Base-by-base conservation (phyloP, 2,888 invertebrate species). In the Drosophila hamatofila region DNA sequence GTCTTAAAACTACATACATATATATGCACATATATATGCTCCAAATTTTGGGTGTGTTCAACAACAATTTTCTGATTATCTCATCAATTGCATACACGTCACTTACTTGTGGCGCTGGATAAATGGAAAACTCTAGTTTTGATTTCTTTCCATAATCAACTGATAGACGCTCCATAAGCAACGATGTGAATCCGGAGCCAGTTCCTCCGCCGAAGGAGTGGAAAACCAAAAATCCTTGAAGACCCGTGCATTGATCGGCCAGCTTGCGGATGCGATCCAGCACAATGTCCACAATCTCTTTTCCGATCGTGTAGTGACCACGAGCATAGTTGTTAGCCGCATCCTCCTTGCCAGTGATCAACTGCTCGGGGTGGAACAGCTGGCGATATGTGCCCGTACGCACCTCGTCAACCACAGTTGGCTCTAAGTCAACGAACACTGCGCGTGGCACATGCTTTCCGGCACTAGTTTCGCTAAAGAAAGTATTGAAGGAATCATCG, bases 121-220 rank as follows among this genome's bases (percentile, higher is more conserved):
- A 98, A 86, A 98, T 97, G 63, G 97, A 96, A 93, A 98, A 98
- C 93, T 97, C 97, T 27, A 98, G 94, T 92, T 98, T 98, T 59
- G 97, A 97, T 93, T 98, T 98, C 93, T 97, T 98, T 78, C 98
- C 97, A 93, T 98, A 98, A 93, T 98, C 97, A 2, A 97, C 97
- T 52, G 97, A 97, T 42, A 98, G 95, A 54, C 97, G 94, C 93
- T 98, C 97, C 98, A 98, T 98, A 72, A 98, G 94, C 77, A 98
- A 94, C 3, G 98, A 97, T 0, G 97, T 97, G 93, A 98, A 98
- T 23, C 98, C 98, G 39, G 97, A 97, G 58, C 97, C 98, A 80
- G 97, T 98, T 80, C 98, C 98, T 75, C 91, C 91, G 12, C 96
- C 98, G 91, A 98, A 98, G 16, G 97, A 97, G 93, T 98, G 98